Conservation (phyloP, 2,888 invertebrate genomes). For the Lycocerus yunnanus region DNA sequence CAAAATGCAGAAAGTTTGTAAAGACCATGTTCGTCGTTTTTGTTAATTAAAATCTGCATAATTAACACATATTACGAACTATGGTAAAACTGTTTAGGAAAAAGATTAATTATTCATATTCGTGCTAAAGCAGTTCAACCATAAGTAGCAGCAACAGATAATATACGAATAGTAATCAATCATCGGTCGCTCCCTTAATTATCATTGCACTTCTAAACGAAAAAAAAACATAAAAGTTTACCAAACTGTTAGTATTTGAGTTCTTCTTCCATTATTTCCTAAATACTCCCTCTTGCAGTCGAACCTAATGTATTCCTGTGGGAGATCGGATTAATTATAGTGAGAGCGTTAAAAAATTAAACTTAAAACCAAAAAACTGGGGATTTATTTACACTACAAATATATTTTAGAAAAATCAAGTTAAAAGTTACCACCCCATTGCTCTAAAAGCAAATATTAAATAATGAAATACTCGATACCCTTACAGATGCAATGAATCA, state of each 20-base stretch:
- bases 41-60: slow-evolving; percentile 25
- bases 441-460: not conserved
- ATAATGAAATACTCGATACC: slow-evolving; percentile 1
- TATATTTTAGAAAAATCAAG: not conserved
- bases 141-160: slow-evolving; percentile 19
- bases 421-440: slow-evolving; percentile 1
- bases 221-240: not conserved
- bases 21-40: slow-evolving; percentile 12
- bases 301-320: not conserved
- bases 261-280: not conserved
- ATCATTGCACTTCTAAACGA: slow-evolving; percentile 6
- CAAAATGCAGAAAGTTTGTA: slow-evolving; percentile 9
- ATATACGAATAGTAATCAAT: slow-evolving; percentile 15
- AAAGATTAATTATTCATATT: slow-evolving; percentile 23
- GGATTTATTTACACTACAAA: not conserved
- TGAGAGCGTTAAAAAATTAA: not conserved
- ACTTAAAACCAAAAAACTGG: not conserved
- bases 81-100: slow-evolving; percentile 6
- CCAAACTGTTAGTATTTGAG: not conserved
- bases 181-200: slow-evolving; percentile 15
- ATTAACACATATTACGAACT: slow-evolving; percentile 21
- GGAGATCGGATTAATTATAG: not conserved
- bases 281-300: not conserved
- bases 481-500: slow-evolving; percentile 10
- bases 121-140: not conserved